A percentile compares a stretch with the other conserved stretches of the same genome.
Evolutionary conservation across 2,888 invertebrate species (phyloP).

Genomic region (Heliconius charithonia): DNA sequence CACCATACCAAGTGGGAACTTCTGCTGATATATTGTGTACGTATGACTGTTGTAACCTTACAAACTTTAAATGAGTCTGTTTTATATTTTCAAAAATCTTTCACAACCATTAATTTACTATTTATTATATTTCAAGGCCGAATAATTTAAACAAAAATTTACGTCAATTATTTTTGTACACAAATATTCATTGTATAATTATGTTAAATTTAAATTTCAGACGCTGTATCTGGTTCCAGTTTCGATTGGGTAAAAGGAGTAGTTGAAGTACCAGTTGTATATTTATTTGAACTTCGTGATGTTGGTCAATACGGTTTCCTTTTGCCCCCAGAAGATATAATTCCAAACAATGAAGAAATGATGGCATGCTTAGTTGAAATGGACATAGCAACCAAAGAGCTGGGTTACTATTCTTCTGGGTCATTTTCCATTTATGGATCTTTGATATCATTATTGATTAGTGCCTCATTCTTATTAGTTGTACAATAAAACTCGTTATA

Average conservation of each 20-base stretch:
- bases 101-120: background rate
- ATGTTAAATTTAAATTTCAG: background rate
- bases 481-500: background rate
- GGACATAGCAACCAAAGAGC: slow-evolving; percentile 54
- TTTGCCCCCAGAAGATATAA: slow-evolving; percentile 77
- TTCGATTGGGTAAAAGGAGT: slow-evolving; percentile 83
- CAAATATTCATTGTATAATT: too few species aligned
- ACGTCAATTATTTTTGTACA: background rate
- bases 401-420: slow-evolving; percentile 52
- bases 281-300: slow-evolving; percentile 82
- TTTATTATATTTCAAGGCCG: background rate
- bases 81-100: background rate
- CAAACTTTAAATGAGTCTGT: background rate
- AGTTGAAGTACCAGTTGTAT: slow-evolving; percentile 72
- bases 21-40: slow-evolving; percentile 61
- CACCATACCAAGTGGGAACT: slow-evolving; percentile 62
- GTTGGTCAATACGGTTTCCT: slow-evolving; percentile 80
- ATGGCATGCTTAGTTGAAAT: slow-evolving; percentile 68
- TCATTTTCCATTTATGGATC: slow-evolving; percentile 33
- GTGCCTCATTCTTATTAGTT: background rate
- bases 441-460: background rate
- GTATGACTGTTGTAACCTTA: background rate
- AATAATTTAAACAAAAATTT: background rate
- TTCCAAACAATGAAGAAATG: slow-evolving; percentile 73
- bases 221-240: slow-evolving; percentile 53